Conservation (phyloP, 2,113 vertebrate genomes). For the Macrotus californicus region DNA sequence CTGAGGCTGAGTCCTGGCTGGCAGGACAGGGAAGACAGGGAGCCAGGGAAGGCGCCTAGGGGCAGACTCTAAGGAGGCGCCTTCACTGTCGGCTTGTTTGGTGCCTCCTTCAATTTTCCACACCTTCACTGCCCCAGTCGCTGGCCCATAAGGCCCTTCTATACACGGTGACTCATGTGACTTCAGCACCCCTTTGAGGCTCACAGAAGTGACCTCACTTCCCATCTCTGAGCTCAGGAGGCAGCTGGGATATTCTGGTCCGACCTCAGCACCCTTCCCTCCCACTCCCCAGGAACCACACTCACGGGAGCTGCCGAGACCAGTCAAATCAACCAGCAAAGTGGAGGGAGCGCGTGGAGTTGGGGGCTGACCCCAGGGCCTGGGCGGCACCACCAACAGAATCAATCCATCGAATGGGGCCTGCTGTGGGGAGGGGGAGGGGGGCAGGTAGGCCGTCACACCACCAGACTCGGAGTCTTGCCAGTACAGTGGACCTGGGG, state of each 20-base stretch:
- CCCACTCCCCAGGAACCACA: no score
- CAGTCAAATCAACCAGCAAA: not conserved
- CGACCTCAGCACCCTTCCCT: not conserved
- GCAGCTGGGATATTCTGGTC: not conserved
- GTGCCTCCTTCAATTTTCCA: not conserved
- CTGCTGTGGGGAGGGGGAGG: not conserved
- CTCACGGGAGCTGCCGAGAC: not conserved
- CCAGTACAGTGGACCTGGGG: not conserved
- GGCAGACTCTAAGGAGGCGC: not conserved
- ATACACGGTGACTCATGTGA: not conserved
- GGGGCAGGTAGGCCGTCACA: not conserved
- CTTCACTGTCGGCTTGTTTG: not conserved
- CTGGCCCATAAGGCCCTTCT: not conserved
- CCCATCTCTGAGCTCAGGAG: not conserved
- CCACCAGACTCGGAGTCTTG: not conserved
- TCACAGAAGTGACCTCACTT: not conserved
- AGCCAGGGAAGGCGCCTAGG: not conserved
- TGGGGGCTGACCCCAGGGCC: not conserved
- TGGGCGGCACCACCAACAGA: no score
- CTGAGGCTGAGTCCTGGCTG: not conserved
- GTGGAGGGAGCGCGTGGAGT: fast-evolving
- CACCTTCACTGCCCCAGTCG: not conserved
- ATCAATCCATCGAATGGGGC: not conserved
- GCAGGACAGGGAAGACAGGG: not conserved
- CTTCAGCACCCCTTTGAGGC: not conserved